Evolutionary conservation across 1,140 invertebrate genomes (phyloP).

Genomic region (Apolygus lucorum): DNA sequence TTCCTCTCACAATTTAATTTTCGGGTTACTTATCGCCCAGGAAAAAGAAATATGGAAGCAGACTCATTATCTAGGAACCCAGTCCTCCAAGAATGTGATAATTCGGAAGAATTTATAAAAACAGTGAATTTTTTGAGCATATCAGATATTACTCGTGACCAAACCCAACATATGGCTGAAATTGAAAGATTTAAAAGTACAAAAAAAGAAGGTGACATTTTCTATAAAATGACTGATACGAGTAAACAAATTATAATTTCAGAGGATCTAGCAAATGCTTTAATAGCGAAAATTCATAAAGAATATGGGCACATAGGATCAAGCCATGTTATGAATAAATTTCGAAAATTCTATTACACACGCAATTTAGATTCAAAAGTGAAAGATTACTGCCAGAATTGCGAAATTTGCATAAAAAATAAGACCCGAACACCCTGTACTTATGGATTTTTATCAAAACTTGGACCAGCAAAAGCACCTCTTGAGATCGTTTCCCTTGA

Average conservation of each 20-base stretch:
- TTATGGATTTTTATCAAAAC: constrained; percentile 34
- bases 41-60: constrained; percentile 31
- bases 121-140: constrained; percentile 30
- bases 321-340: constrained; percentile 32
- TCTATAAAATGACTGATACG: constrained; percentile 30
- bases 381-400: constrained; percentile 33
- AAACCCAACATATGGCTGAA: background rate
- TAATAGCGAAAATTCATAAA: constrained; percentile 33
- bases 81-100: constrained; percentile 30
- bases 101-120: constrained; percentile 29
- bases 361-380: constrained; percentile 31
- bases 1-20: constrained; percentile 38
- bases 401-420: constrained; percentile 37
- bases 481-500: constrained; percentile 37
- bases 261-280: constrained; percentile 28
- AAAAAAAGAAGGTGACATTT: constrained; percentile 1
- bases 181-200: background rate
- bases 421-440: constrained; percentile 34
- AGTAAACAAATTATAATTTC: constrained; percentile 30
- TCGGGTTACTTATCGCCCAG: constrained; percentile 31
- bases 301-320: constrained; percentile 30
- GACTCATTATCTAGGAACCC: constrained; percentile 32
- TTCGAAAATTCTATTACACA: constrained; percentile 31
- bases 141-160: background rate
- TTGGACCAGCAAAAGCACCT: constrained; percentile 37